Conservation (phyloP, 2,113 vertebrate genomes). For the Thalassoma bifasciatum region DNA sequence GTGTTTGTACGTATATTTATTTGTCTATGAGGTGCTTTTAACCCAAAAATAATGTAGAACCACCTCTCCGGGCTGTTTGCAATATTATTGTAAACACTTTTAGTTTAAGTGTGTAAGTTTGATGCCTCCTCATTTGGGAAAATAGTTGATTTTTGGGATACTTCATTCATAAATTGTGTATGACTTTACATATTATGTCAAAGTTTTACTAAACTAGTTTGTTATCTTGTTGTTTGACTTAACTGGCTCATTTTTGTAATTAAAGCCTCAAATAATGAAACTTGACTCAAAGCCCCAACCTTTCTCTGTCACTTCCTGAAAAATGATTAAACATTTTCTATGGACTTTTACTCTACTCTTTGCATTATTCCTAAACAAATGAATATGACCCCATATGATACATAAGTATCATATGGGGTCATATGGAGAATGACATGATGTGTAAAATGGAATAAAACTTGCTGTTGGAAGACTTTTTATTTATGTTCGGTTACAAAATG, state of each 20-base stretch:
- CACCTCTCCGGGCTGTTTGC: constrained; percentile 38
- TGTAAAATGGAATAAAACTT: constrained; percentile 1
- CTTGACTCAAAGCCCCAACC: constrained; percentile 11
- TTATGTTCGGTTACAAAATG: constrained; percentile 77
- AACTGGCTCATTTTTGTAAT: constrained; percentile 8
- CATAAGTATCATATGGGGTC: constrained; percentile 1
- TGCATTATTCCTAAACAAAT: background rate
- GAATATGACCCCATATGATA: too few species aligned
- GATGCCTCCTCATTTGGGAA: background rate
- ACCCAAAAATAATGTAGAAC: constrained; percentile 21
- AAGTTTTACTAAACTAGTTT: background rate
- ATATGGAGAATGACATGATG: background rate
- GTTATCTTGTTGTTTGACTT: constrained; percentile 8
- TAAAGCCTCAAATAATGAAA: constrained; percentile 37
- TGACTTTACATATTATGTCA: constrained; percentile 33
- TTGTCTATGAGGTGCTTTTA: constrained; percentile 34
- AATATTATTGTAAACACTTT: constrained; percentile 43
- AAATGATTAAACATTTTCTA: constrained; percentile 67
- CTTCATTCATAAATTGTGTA: constrained; percentile 24
- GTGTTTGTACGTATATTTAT: constrained; percentile 59
- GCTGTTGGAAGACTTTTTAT: constrained; percentile 76
- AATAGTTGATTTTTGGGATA: constrained; percentile 6
- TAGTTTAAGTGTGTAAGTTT: constrained; percentile 19
- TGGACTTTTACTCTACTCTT: constrained; percentile 9
- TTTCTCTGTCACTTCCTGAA: constrained; percentile 18